A percentile compares a stretch with the other conserved stretches of the same genome.
These are phyloP conservation scores for Ctena decussata DNA, from an alignment of 2,888 invertebrate genomes.

Conservation along the genomic window DNA sequence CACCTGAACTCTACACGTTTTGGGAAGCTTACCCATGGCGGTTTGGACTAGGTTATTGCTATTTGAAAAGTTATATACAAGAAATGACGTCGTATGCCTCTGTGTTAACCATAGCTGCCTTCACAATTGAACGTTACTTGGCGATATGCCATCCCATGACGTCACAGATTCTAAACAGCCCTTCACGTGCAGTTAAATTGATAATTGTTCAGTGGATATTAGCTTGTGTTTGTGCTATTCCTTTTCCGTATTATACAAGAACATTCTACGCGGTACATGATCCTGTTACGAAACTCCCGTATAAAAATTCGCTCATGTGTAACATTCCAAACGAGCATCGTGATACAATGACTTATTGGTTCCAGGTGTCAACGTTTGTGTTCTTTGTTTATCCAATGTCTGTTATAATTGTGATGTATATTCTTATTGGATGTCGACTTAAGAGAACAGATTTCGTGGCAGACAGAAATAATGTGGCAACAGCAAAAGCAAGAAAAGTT, in stretches of 20 bases:
- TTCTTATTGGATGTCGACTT: constrained; percentile 83
- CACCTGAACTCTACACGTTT: constrained; percentile 87
- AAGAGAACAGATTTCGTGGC: constrained; percentile 67
- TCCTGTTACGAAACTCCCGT: constrained; percentile 68
- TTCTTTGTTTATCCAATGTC: constrained; percentile 93
- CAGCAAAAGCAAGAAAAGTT: constrained; percentile 72
- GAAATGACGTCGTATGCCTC: constrained; percentile 94
- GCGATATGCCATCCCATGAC: constrained; percentile 96
- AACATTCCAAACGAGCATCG: constrained; percentile 79
- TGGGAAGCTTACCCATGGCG: constrained; percentile 87
- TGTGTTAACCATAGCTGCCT: constrained; percentile 96
- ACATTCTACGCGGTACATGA: constrained; percentile 73
- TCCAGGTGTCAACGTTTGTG: constrained; percentile 93
- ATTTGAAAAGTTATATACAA: constrained; percentile 87
- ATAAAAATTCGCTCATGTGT: constrained; percentile 81
- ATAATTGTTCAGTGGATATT: constrained; percentile 93
- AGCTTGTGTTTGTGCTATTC: constrained; percentile 91
- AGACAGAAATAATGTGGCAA: constrained; percentile 41
- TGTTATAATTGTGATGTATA: constrained; percentile 93
- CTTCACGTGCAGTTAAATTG: constrained; percentile 93
- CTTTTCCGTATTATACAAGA: constrained; percentile 82
- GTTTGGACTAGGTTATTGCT: constrained; percentile 87
- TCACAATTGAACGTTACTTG: constrained; percentile 95
- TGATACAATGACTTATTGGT: constrained; percentile 87
- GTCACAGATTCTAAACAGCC: constrained; percentile 93